Conservation (phyloP, 2,797 vertebrate species). For the Lagocephalus sceleratus region DNA sequence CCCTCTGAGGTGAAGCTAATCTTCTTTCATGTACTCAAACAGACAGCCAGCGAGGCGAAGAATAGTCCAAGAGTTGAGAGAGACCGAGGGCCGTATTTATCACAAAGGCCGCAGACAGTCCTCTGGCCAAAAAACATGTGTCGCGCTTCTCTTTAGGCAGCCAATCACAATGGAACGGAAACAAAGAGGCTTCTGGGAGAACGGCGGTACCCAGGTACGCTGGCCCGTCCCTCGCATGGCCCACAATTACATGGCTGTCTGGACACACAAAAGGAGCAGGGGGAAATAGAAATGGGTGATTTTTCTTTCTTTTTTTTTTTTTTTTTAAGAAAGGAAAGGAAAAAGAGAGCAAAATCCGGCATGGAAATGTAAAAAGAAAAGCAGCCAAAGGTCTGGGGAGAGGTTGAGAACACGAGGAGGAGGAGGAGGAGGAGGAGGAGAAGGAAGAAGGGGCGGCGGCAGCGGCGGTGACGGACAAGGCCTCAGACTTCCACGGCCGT, state of each 20-base stretch:
- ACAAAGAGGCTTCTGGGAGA: constrained; percentile 61
- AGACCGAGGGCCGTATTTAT: constrained; percentile 66
- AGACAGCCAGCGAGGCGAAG: constrained; percentile 47
- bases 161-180: constrained; percentile 52
- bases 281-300: constrained; percentile 59
- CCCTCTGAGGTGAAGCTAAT: constrained; percentile 60
- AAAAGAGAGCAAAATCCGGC: constrained; percentile 49
- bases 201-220: constrained; percentile 53
- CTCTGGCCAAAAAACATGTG: constrained; percentile 64
- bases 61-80: constrained; percentile 59
- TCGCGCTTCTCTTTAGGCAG: constrained; percentile 54
- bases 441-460: constrained; percentile 23
- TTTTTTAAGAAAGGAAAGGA: constrained; percentile 20
- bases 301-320: too few relatives aligned
- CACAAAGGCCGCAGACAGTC: constrained; percentile 72
- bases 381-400: constrained; percentile 57
- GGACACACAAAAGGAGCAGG: constrained; percentile 60
- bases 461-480: constrained; percentile 43
- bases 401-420: constrained; percentile 40
- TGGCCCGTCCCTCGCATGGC: constrained; percentile 43
- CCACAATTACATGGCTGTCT: constrained; percentile 70
- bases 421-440: constrained; percentile 15
- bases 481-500: constrained; percentile 51
- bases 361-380: constrained; percentile 59
- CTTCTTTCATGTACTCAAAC: constrained; percentile 57